phyloP scores from a whole-genome alignment of 2,113 vertebrate species.

The Atrichornis clamosus region DNA sequence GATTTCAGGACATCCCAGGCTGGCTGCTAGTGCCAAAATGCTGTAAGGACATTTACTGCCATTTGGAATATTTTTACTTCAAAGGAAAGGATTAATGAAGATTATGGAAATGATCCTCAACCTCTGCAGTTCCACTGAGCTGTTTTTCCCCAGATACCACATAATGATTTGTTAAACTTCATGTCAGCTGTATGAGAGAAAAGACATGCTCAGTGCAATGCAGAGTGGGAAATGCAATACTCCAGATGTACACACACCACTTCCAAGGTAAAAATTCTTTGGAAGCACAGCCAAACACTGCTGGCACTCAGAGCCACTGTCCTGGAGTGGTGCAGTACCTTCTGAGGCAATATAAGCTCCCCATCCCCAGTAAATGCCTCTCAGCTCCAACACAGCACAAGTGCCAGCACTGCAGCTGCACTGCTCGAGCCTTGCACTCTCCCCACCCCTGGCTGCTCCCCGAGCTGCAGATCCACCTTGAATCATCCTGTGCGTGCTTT shows the following conservation, averaged over 20 bases:
- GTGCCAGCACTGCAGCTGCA: background rate
- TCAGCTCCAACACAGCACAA: background rate
- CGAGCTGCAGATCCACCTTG: background rate
- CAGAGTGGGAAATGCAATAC: background rate
- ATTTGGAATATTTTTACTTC: constrained; percentile 1
- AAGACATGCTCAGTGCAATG: background rate
- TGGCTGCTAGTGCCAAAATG: background rate
- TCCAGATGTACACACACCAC: background rate
- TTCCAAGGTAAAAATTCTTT: background rate
- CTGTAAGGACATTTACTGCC: background rate
- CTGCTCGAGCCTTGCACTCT: background rate
- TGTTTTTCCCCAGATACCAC: background rate
- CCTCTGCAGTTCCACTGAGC: background rate
- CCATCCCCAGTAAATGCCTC: background rate
- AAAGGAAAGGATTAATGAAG: constrained; percentile 39
- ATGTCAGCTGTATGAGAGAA: background rate
- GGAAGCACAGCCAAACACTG: background rate
- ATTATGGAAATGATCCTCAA: background rate
- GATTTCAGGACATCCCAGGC: background rate
- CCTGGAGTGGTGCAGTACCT: background rate
- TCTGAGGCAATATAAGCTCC: background rate
- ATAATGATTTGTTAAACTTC: background rate
- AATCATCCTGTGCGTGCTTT: background rate
- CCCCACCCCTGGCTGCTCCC: background rate
- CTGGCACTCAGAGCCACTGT: background rate